Evolutionary conservation across 2,797 vertebrate species (phyloP), one percentile per base, ranked within the genome.

Genomic region (Strix occidentalis): DNA sequence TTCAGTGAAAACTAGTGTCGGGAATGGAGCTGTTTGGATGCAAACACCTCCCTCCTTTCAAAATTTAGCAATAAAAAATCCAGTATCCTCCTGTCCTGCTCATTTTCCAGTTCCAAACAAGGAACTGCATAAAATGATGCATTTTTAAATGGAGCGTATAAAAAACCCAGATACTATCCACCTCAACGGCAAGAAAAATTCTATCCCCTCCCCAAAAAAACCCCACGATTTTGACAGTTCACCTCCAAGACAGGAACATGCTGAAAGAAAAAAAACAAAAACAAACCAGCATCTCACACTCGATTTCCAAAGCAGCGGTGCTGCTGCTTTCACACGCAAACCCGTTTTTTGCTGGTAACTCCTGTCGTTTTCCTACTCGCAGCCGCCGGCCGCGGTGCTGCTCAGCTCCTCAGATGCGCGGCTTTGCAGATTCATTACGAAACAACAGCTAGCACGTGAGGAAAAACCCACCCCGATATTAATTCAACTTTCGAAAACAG

Each of bases 391-490:
- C 4, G 8, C 5, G 19, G 76, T 56, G 71, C 86, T 45, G 94
- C 89, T 56, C 11, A 23, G 89, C 91, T 81, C 84, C 89, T 50
- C 39, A 16, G 60, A 31, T 4, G 4, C 64, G 7, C 5, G 9
- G 89, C 91, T 77, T 75, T 87, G 89, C 91, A 46, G 93, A 35
- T 65, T 86, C 91, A 64, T 93, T 86, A 90, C 24, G 69, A 89
- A 95, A 93, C 79, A 88, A 39, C 43, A 25, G 84, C 16, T 9
- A 66, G 45, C 37, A 64, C 23, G 31, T 0, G 46, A 66, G 33
- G 1, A 11, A 58, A 64, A 57, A 24, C 35, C 20, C 24, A 35
- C 37, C 50, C 61, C 64, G 19, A 21, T 5, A 74, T 57, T 41
- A 85, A 66, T 46, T 57, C 63, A 74, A 56, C 83, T 93, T 78